Percentiles rank a stretch among this genome's conserved stretches.
Evolutionary conservation across 2,888 invertebrate species (phyloP).

Genomic region (Antheraea yamamai): DNA sequence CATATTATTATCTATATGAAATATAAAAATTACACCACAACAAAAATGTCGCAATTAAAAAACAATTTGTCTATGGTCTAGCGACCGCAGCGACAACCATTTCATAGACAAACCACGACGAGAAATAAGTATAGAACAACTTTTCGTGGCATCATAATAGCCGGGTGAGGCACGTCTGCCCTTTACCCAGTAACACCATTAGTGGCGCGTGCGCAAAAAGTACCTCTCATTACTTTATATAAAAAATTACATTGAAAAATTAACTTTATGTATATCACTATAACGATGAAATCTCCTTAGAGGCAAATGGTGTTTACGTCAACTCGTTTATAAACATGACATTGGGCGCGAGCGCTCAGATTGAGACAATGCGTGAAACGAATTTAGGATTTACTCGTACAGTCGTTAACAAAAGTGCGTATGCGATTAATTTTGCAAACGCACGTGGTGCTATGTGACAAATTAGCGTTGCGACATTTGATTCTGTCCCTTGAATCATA

Average conservation of each 20-base stretch:
- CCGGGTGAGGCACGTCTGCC: constrained; percentile 57
- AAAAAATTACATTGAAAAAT: constrained; percentile 35
- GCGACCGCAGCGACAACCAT: constrained; percentile 37
- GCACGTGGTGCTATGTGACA: constrained; percentile 20
- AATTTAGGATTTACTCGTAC: constrained; percentile 53
- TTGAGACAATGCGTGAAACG: constrained; percentile 62
- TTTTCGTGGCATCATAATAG: constrained; percentile 47
- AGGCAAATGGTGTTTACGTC: constrained; percentile 37
- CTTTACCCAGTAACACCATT: constrained; percentile 78
- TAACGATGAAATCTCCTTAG: constrained; percentile 43
- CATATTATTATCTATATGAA: constrained; percentile 1
- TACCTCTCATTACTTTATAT: constrained; percentile 44
- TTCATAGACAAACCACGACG: constrained; percentile 45
- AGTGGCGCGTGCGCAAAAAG: constrained; percentile 53
- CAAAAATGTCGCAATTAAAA: constrained; percentile 31
- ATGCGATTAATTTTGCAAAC: constrained; percentile 23
- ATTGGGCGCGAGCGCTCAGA: constrained; percentile 53
- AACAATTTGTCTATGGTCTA: constrained; percentile 38
- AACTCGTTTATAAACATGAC: constrained; percentile 63
- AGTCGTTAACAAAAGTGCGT: constrained; percentile 29
- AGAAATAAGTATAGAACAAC: constrained; percentile 36
- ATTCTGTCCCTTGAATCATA: constrained; percentile 4
- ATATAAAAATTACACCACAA: constrained; percentile 7
- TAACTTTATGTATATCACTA: constrained; percentile 31
- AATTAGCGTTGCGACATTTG: constrained; percentile 16